A percentile compares a stretch with the other conserved stretches of the same genome.
These are phyloP conservation scores for Metopolophium dirhodum DNA, from an alignment of 1,140 invertebrate genomes.

Conservation along the genomic window DNA sequence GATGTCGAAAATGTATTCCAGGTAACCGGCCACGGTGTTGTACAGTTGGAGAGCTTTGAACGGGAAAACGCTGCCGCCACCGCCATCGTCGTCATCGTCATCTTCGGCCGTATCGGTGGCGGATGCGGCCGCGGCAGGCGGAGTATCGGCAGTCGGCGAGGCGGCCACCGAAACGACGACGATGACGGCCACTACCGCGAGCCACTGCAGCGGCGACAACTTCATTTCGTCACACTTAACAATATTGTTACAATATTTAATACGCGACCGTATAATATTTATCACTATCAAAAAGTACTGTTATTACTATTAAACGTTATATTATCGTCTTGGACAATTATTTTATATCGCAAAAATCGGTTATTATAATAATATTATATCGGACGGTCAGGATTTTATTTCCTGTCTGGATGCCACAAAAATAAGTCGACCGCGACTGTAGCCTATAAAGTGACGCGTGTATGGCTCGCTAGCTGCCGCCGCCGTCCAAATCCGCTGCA, in stretches of 20 bases:
- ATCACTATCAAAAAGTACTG: no score
- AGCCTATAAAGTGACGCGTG: no score
- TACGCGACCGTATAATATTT: background rate
- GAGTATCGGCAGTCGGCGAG: background rate
- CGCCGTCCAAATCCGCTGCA: background rate
- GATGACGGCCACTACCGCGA: background rate
- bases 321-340: background rate
- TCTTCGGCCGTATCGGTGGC: background rate
- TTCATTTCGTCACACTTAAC: background rate
- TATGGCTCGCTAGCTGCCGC: no score
- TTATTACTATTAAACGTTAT: no score
- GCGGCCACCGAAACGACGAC: background rate
- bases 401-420: background rate
- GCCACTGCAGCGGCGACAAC: background rate
- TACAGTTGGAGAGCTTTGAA: constrained; percentile 33
- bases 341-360: background rate
- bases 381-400: background rate
- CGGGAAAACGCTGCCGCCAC: background rate
- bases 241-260: background rate
- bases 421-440: background rate
- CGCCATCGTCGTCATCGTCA: background rate
- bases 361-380: background rate
- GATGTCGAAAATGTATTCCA: constrained; percentile 40
- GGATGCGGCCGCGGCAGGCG: background rate
- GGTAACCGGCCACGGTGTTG: constrained; percentile 29